Conservation (phyloP, 1,140 invertebrate genomes). For the Drosophila oshimai region DNA sequence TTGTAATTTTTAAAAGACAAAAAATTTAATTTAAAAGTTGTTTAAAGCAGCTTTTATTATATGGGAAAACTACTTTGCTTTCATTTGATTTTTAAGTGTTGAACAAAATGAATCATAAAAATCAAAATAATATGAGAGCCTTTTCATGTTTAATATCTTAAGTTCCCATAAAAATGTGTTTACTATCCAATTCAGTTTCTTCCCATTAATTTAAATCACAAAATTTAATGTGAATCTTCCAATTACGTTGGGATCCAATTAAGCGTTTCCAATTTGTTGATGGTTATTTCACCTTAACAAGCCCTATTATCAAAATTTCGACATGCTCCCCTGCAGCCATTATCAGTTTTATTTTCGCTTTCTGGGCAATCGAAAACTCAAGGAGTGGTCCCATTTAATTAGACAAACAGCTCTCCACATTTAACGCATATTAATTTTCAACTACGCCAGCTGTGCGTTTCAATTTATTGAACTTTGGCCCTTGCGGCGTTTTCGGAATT, state of each 20-base stretch:
- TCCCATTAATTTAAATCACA: not conserved
- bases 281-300: not conserved
- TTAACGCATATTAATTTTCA: constrained; percentile 67
- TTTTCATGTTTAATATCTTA: too few relatives aligned
- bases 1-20: too few relatives aligned
- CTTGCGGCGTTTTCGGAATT: not conserved
- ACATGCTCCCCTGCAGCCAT: not conserved
- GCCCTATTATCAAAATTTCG: not conserved
- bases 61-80: too few relatives aligned
- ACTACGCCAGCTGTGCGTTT: constrained; percentile 26
- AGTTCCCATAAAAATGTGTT: too few relatives aligned
- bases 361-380: constrained; percentile 4
- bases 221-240: not conserved
- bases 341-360: constrained; percentile 19
- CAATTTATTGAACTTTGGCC: constrained; percentile 12
- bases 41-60: too few relatives aligned
- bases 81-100: too few relatives aligned
- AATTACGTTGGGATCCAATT: not conserved
- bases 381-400: constrained; percentile 13
- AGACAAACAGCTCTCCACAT: constrained; percentile 32
- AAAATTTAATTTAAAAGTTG: too few relatives aligned
- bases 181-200: not conserved
- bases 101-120: too few relatives aligned
- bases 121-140: too few relatives aligned
- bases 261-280: constrained; percentile 1